Base-by-base conservation (phyloP, 2,888 invertebrate species). In the Colostygia pectinataria region DNA sequence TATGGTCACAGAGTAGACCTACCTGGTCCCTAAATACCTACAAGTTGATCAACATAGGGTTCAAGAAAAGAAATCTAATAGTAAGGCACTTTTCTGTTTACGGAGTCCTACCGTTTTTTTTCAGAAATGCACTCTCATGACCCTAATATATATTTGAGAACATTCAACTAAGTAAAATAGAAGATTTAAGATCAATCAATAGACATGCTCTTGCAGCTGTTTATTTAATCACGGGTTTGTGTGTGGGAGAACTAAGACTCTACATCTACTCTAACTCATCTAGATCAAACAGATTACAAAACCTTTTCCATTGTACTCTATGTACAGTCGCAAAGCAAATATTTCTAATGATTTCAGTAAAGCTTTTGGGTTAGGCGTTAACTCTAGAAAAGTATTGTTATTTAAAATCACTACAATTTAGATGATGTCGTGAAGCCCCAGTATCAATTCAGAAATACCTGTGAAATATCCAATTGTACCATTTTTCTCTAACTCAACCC, bases 401-500 rank as follows among this genome's bases (percentile, higher is more conserved):
- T 46, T 53, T 32, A 50, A 41, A 31, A 58, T 27, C 39, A 50
- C 56, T 57, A 58, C 51, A 55, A 53, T 53, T 51, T 57, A 12
- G 51, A 41, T 62, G 54, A 56, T 57, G 41, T 44, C 40, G 67
- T 77, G 68, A 80, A 82, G 77, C 81, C 86, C 86, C 86, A 32
- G 61, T 67, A 70, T 77, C 71, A 77, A 77, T 65, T 74, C 67
- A 73, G 68, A 79, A 80, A 77, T 88, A 88, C 88, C 88, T 89
- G 82, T 68, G 74, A 69, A 74, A 78, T 74, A 75, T 87, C 87
- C 87, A 88, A 85, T 76, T 80, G 85, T 75, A 88, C 86, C 89
- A 88, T 88, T 75, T n/a, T 77, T 84, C 71, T 76, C 71, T 79
- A 76, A 77, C 73, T 77, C 69, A 80, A 68, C 77, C 77, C 71